Percentiles rank a stretch among this genome's conserved stretches.
Evolutionary conservation across 2,888 invertebrate species (phyloP).

Genomic region (Hypsopygia costalis): DNA sequence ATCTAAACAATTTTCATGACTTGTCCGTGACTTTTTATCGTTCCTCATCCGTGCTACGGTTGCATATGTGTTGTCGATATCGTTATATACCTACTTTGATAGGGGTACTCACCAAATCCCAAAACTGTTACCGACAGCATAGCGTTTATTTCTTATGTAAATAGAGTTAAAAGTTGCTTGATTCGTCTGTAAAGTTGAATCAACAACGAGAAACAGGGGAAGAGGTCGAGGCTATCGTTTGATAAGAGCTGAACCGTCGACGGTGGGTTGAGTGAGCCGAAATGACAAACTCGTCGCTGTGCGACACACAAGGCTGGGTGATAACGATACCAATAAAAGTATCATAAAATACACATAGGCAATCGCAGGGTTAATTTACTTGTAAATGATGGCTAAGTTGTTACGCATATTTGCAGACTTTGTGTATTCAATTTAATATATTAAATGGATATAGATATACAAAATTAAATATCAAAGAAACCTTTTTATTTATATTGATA

Average conservation of each 20-base stretch:
- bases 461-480: no score
- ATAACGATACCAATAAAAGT: constrained; percentile 5
- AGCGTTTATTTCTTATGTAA: constrained; percentile 5
- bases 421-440: no score
- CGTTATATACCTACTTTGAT: constrained; percentile 43
- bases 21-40: constrained; percentile 26
- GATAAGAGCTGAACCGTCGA: constrained; percentile 57
- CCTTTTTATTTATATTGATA: no score
- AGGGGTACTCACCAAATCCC: constrained; percentile 29
- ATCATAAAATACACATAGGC: constrained; percentile 3
- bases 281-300: constrained; percentile 38
- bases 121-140: background rate
- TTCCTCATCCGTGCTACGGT: constrained; percentile 24
- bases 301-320: constrained; percentile 16
- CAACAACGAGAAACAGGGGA: constrained; percentile 36
- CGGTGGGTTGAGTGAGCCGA: constrained; percentile 50
- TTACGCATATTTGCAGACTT: background rate
- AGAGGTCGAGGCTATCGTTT: constrained; percentile 71
- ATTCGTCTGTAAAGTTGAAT: background rate
- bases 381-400: background rate
- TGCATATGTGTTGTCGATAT: constrained; percentile 44
- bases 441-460: no score
- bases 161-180: constrained; percentile 16
- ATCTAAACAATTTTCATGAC: background rate
- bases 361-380: constrained; percentile 2